A percentile compares a stretch with the other conserved stretches of the same genome.
These are phyloP conservation scores for Synanthedon tipuliformis DNA, from an alignment of 2,888 invertebrate genomes.

Conservation along the genomic window DNA sequence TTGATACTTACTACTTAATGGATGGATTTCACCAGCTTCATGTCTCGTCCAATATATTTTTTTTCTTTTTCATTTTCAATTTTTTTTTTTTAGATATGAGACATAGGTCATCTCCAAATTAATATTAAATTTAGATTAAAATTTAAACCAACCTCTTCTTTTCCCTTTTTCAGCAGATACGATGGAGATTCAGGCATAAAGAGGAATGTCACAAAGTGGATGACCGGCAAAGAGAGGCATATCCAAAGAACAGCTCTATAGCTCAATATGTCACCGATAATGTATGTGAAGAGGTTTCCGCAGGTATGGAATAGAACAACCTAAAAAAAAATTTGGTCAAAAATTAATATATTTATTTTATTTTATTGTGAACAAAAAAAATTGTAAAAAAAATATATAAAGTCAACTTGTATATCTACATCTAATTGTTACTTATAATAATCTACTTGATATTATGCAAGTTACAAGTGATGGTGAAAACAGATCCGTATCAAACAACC, in stretches of 20 bases:
- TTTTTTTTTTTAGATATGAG: not conserved
- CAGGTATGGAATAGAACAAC: slow-evolving; percentile 51
- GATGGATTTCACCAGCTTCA: no score
- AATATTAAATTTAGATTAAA: not conserved
- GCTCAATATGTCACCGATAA: slow-evolving; percentile 55
- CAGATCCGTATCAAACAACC: no score
- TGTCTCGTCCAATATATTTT: no score
- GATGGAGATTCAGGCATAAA: slow-evolving; percentile 74
- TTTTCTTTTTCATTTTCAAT: not conserved
- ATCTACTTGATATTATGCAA: no score
- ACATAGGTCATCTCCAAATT: not conserved
- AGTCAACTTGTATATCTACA: no score
- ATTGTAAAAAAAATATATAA: not conserved
- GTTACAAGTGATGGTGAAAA: no score
- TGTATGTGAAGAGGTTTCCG: slow-evolving; percentile 59
- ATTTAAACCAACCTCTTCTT: slow-evolving; percentile 36
- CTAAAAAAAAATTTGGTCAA: slow-evolving; percentile 14
- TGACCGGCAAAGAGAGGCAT: slow-evolving; percentile 52
- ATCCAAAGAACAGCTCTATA: slow-evolving; percentile 64
- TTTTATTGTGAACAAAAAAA: no score
- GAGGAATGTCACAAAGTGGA: slow-evolving; percentile 53
- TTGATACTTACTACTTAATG: no score
- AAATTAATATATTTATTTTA: not conserved
- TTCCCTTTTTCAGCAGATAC: slow-evolving; percentile 47
- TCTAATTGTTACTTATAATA: no score